Evolutionary conservation across 2,888 invertebrate species (phyloP).

Genomic region (Sarcophaga subvicina): DNA sequence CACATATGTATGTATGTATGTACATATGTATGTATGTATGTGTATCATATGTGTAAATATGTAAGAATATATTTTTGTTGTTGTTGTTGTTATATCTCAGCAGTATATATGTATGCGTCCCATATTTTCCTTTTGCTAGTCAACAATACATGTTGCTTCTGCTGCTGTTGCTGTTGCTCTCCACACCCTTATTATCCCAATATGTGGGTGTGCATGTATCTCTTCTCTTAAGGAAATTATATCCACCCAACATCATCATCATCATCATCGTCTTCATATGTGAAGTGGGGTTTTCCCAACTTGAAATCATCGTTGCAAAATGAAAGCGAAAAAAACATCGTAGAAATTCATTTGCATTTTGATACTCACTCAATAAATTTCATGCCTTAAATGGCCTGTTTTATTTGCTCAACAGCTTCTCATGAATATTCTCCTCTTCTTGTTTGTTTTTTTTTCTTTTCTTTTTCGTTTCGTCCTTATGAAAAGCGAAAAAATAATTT

Average conservation of each 20-base stretch:
- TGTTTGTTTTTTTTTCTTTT: neutral
- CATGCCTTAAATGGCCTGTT: conserved; percentile 31
- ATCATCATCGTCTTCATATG: conserved; percentile 53
- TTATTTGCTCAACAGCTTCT: neutral
- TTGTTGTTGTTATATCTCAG: neutral
- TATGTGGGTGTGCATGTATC: neutral
- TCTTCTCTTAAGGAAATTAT: conserved; percentile 24
- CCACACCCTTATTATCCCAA: neutral
- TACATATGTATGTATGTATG: conserved; percentile 4
- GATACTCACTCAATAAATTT: conserved; percentile 61
- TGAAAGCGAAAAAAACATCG: conserved; percentile 1
- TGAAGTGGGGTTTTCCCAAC: conserved; percentile 48
- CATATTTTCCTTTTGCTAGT: conserved; percentile 56
- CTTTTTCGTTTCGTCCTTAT: too few species aligned
- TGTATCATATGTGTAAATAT: conserved; percentile 69
- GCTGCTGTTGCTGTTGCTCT: conserved; percentile 33
- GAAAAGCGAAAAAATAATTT: neutral
- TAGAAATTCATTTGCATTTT: conserved; percentile 59
- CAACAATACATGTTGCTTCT: conserved; percentile 55
- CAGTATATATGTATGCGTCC: conserved; percentile 52
- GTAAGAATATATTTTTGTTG: conserved; percentile 21
- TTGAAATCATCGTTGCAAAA: conserved; percentile 10
- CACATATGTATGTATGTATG: too few species aligned
- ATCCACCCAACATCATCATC: conserved; percentile 38
- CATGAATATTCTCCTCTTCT: neutral